Base-by-base conservation (phyloP, 2,113 vertebrate species). In the Bambusicola thoracicus region DNA sequence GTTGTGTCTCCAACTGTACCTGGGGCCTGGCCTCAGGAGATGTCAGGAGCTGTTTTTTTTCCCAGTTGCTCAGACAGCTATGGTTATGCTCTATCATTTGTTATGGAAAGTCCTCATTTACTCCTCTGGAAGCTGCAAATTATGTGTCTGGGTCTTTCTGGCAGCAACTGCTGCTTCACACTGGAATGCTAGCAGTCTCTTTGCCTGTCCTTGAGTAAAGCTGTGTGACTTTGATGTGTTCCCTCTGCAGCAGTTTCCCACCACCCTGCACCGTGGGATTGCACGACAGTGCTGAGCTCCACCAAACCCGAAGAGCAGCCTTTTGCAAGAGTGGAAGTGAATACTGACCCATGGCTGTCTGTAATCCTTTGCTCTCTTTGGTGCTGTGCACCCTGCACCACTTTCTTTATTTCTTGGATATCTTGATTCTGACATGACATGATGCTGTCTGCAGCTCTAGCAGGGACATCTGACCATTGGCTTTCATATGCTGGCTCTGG, bases 131-230 rank as follows among this genome's bases (percentile, higher is more conserved):
- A 38, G 58, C n/a, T 56, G n/a, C 41, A 1, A 1, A 25, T 16
- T 79, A 55, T 81, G 44, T 24, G 15, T 80, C 8, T 51, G 49
- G 14, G 16, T 32, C 29, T 17, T 67, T 32, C 41, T 1, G 1
- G 70, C 6, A 2, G 13, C 62, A 36, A 6, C 30, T 49, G 29
- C 30, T 53, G 41, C 20, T 74, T 53, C 34, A 19, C 27, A 7
- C 41, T 0, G 1, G 38, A 4, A 55, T 59, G 19, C 38, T 46
- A 49, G 27, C 5, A 3, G 29, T 34, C 38, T 66, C 6, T 0
- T 43, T 43, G n/a, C 44, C 46, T 58, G 53, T 53, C 67, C 59
- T 51, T 46, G 69, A 56, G 61, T 55, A 74, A 65, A 22, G 41
- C 6, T 2, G 25, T 25, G 43, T 10, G 15, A 8, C 40, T 7